Evolutionary conservation across 2,113 vertebrate species (phyloP).

Genomic region (Brienomyrus longianalis): DNA sequence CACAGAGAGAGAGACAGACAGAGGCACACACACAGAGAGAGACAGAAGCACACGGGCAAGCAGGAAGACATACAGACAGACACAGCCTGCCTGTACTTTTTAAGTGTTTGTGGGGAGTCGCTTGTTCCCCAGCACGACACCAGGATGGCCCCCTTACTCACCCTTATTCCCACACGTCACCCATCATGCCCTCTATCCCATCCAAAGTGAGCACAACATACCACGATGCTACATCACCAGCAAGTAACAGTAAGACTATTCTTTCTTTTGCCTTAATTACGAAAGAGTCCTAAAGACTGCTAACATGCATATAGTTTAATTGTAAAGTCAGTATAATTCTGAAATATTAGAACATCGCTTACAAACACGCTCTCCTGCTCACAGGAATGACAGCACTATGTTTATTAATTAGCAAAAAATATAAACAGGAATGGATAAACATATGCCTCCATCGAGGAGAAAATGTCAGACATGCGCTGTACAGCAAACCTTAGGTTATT

Average conservation of each 20-base stretch:
- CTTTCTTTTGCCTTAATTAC: not conserved
- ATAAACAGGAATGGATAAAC: not conserved
- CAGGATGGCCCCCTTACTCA: conserved; percentile 1
- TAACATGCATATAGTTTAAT: not conserved
- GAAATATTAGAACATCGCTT: not conserved
- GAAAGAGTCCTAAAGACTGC: not conserved
- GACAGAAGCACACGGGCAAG: not conserved
- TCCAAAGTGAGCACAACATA: not conserved
- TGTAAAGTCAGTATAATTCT: not conserved
- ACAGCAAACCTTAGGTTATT: not conserved
- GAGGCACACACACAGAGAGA: no score
- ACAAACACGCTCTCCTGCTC: not conserved
- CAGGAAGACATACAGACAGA: not conserved
- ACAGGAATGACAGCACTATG: not conserved
- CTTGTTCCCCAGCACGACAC: not conserved
- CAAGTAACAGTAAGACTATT: not conserved
- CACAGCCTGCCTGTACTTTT: not conserved
- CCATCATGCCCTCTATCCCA: not conserved
- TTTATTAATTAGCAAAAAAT: conserved; percentile 3
- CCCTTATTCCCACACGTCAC: not conserved
- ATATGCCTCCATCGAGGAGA: not conserved
- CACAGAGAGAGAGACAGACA: not conserved
- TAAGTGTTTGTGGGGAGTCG: not conserved
- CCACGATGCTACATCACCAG: not conserved
- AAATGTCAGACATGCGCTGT: not conserved